Percentiles rank a stretch among this genome's conserved stretches.
These are phyloP conservation scores for Zelleria hepariella DNA, from an alignment of 2,888 invertebrate genomes.

Conservation along the genomic window DNA sequence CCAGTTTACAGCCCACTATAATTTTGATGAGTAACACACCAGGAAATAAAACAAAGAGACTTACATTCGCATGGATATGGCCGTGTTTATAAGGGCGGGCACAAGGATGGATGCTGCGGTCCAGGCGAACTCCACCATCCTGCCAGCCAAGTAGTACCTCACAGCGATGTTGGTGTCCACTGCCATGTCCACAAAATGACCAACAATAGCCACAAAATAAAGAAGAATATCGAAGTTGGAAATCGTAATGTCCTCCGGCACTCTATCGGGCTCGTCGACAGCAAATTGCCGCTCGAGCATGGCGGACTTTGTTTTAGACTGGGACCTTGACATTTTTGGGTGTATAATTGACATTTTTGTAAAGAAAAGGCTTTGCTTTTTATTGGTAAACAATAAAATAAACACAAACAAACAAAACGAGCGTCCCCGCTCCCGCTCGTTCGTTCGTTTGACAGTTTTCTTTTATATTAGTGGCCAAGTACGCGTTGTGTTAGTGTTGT, in stretches of 20 bases:
- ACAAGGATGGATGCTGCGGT: constrained; percentile 80
- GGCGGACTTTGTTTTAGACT: not conserved
- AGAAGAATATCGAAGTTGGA: constrained; percentile 75
- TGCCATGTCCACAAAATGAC: constrained; percentile 78
- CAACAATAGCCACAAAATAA: constrained; percentile 76
- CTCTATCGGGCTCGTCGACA: constrained; percentile 71
- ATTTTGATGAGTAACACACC: not conserved
- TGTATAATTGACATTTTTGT: not conserved
- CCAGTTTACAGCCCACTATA: not conserved
- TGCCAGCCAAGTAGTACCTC: constrained; percentile 70
- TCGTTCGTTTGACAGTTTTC: too few relatives aligned
- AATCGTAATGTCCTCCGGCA: constrained; percentile 72
- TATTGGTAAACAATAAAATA: not conserved
- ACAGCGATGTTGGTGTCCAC: constrained; percentile 80
- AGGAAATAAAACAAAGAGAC: constrained; percentile 24
- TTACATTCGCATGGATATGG: constrained; percentile 82
- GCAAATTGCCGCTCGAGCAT: not conserved
- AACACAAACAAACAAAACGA: not conserved
- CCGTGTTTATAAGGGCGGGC: constrained; percentile 82
- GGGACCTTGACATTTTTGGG: not conserved
- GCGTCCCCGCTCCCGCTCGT: not conserved
- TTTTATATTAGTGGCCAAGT: too few relatives aligned
- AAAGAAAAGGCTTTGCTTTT: not conserved
- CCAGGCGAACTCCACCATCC: constrained; percentile 75
- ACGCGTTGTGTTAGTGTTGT: too few relatives aligned